Percentiles rank a stretch among this genome's conserved stretches.
Evolutionary conservation across 2,888 invertebrate species (phyloP).

Genomic region (Drosophila gaucha): DNA sequence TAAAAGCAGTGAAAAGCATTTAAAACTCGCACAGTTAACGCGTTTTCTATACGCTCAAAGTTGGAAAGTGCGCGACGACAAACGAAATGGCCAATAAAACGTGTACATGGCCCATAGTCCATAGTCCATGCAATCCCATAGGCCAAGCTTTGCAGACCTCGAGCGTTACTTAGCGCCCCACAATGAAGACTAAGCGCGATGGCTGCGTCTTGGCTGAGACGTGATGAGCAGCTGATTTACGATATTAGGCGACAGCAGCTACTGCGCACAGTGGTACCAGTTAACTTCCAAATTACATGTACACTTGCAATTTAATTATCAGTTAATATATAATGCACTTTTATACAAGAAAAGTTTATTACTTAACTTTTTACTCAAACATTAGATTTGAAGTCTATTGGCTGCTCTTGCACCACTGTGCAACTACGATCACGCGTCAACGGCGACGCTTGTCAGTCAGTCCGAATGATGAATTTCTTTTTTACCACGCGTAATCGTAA

Average conservation of each 20-base stretch:
- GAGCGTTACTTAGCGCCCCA: constrained; percentile 39
- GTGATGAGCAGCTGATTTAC: constrained; percentile 72
- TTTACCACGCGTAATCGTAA: constrained; percentile 65
- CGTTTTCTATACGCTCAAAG: constrained; percentile 52
- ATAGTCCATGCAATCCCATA: constrained; percentile 10
- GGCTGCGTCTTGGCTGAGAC: constrained; percentile 33
- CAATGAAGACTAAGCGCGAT: constrained; percentile 32
- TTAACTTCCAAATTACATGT: background rate
- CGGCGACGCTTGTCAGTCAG: constrained; percentile 50
- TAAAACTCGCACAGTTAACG: constrained; percentile 51
- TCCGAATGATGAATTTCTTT: constrained; percentile 75
- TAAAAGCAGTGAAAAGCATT: constrained; percentile 72
- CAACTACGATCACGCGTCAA: constrained; percentile 32
- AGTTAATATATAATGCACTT: background rate
- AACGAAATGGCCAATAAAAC: constrained; percentile 72
- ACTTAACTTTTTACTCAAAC: background rate
- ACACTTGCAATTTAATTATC: background rate
- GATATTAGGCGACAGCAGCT: constrained; percentile 51
- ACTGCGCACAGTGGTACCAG: constrained; percentile 51
- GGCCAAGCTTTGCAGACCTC: constrained; percentile 14
- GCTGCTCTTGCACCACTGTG: constrained; percentile 49
- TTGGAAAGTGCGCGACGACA: constrained; percentile 64
- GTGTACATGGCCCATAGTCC: constrained; percentile 23
- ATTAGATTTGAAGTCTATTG: background rate
- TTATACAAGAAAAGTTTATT: background rate